These are phyloP conservation scores for Latrodectus geometricus DNA, from an alignment of 1,140 invertebrate genomes.

Conservation along the genomic window DNA sequence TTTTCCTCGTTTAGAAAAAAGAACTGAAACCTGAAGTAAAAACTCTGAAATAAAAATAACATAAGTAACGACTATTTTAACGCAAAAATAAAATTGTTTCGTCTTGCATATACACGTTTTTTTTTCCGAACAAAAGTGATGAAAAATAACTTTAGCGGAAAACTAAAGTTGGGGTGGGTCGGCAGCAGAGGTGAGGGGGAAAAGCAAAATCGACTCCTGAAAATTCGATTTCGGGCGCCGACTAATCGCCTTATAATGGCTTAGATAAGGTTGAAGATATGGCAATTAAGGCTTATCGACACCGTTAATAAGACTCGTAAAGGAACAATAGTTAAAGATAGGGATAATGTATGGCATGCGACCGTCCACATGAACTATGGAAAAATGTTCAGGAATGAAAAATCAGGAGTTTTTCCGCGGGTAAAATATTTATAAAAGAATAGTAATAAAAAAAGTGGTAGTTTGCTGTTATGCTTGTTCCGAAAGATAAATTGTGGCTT, in stretches of 20 bases:
- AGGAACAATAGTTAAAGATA: conserved; percentile 42
- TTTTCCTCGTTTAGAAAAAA: neutral
- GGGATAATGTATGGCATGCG: conserved; percentile 35
- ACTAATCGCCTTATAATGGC: conserved; percentile 54
- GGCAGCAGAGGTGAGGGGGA: neutral
- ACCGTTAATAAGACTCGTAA: conserved; percentile 39
- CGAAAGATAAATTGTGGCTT: conserved; percentile 48
- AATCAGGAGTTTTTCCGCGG: conserved; percentile 29
- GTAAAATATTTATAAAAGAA: conserved; percentile 37
- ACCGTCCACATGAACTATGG: conserved; percentile 9
- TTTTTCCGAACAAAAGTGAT: neutral
- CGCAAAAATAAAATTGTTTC: neutral
- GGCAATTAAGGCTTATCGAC: conserved; percentile 52
- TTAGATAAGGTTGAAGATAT: conserved; percentile 43
- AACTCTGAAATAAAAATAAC: neutral
- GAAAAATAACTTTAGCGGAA: conserved; percentile 6
- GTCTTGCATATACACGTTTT: neutral
- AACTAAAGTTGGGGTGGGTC: neutral
- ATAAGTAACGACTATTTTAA: neutral
- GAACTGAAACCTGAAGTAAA: neutral
- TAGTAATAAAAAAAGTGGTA: conserved; percentile 11
- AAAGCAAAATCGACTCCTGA: conserved; percentile 32
- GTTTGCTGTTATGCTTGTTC: conserved; percentile 11
- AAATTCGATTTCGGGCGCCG: conserved; percentile 35
- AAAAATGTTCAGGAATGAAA: conserved; percentile 20